A percentile compares a stretch with the other conserved stretches of the same genome.
Evolutionary conservation across 2,888 invertebrate genomes (phyloP).

Genomic region (Hirtodrosophila duncani): DNA sequence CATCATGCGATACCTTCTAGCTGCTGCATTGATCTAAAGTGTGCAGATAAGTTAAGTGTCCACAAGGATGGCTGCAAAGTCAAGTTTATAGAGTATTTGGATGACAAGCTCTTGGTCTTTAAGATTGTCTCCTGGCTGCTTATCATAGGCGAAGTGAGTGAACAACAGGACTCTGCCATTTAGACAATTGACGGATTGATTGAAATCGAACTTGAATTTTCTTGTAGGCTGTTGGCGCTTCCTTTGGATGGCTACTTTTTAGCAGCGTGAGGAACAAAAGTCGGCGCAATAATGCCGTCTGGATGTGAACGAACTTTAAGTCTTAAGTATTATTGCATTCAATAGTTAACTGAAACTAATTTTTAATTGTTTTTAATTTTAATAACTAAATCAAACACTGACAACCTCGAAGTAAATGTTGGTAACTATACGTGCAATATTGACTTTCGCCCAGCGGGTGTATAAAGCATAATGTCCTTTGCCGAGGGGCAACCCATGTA

Average conservation of each 20-base stretch:
- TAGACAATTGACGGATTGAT: background rate
- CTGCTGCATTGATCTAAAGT: constrained; percentile 63
- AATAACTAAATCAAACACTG: background rate
- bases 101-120: constrained; percentile 64
- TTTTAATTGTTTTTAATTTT: constrained; percentile 7
- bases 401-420: constrained; percentile 21
- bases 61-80: constrained; percentile 61
- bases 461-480: constrained; percentile 24
- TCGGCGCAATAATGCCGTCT: constrained; percentile 67
- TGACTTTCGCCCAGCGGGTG: constrained; percentile 2
- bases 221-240: constrained; percentile 54
- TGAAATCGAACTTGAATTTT: background rate
- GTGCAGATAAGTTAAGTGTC: constrained; percentile 44
- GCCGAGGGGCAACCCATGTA: constrained; percentile 9
- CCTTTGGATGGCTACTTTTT: constrained; percentile 63
- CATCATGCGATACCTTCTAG: constrained; percentile 60
- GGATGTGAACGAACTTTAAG: constrained; percentile 56
- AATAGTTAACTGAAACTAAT: constrained; percentile 14
- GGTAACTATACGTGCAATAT: background rate
- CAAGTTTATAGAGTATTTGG: constrained; percentile 68
- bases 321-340: constrained; percentile 33
- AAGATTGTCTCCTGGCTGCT: constrained; percentile 67
- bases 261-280: constrained; percentile 66
- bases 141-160: constrained; percentile 65
- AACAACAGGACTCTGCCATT: no score